Evolutionary conservation across 2,888 invertebrate genomes (phyloP), one percentile per base, ranked within the genome.

Genomic region (Hipparchia semele): DNA sequence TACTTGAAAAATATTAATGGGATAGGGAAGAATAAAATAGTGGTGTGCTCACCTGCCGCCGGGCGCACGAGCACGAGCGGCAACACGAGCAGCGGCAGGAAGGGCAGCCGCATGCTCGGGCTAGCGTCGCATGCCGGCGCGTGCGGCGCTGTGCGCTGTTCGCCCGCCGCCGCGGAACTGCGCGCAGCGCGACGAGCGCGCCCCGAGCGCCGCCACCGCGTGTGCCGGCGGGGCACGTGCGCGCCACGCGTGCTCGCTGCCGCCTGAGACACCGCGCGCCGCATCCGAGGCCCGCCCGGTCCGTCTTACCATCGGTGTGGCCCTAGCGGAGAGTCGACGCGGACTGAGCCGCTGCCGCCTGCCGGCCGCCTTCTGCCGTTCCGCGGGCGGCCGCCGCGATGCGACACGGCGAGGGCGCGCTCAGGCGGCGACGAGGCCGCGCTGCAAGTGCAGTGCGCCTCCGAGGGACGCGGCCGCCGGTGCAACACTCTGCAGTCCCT

Each of bases 61-160:
- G 92, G 92, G 86, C 88, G 90, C 88, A 88, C 90, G 81, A 92
- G 90, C 87, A 91, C 86, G 87, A 94, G 90, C 88, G 90, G 90
- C 90, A 92, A 89, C 88, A 91, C 88, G 84, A 92, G 88, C 85
- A 92, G 89, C 89, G 92, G 91, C 90, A 92, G 90, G 87, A 92
- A 84, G 82, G 89, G 90, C 89, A 91, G 89, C 90, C 91, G 93
- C 93, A 93, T 92, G 90, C 90, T 90, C 88, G 83, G 83, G 85
- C 87, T 90, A 90, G 84, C 87, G 89, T 83, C 83, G 89, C 92
- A 92, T 92, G 88, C 84, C 88, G 90, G 90, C 88, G 89, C 88
- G 87, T 84, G 82, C 82, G 84, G 84, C 86, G 84, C 83, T 83
- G 83, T 82, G 80, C 84, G 86, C 85, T 78, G 76, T 64, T 76